Conservation (phyloP, 2,113 vertebrate genomes). For the Trematocara variabile region DNA sequence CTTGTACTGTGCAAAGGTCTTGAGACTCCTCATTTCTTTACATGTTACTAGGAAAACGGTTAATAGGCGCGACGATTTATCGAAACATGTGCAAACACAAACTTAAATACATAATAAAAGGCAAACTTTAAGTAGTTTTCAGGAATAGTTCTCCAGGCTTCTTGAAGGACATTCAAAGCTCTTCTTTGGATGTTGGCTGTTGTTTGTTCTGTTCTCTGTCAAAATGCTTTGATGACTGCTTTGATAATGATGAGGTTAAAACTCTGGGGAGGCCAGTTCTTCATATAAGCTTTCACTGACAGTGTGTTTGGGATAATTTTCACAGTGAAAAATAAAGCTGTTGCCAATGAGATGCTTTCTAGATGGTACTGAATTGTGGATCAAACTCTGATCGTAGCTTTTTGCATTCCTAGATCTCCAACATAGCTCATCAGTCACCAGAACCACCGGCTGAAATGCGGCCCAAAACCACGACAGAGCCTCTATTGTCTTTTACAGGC, state of each 20-base stretch:
- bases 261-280: background rate
- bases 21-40: background rate
- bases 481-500: background rate
- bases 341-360: background rate
- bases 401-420: background rate
- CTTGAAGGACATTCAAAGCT: background rate
- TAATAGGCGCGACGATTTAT: accelerated
- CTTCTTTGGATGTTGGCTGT: background rate
- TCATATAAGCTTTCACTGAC: background rate
- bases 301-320: background rate
- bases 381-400: background rate
- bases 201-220: background rate
- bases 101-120: background rate
- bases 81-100: background rate
- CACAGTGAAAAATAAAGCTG: background rate
- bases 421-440: background rate
- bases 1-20: background rate
- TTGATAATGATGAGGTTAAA: background rate
- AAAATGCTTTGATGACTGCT: background rate
- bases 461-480: background rate
- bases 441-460: background rate
- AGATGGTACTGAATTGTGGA: background rate
- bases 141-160: background rate
- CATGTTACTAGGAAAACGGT: background rate
- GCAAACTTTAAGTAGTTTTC: background rate